These are phyloP conservation scores for Capitella teleta DNA, from an alignment of 1,140 invertebrate genomes.

Conservation along the genomic window DNA sequence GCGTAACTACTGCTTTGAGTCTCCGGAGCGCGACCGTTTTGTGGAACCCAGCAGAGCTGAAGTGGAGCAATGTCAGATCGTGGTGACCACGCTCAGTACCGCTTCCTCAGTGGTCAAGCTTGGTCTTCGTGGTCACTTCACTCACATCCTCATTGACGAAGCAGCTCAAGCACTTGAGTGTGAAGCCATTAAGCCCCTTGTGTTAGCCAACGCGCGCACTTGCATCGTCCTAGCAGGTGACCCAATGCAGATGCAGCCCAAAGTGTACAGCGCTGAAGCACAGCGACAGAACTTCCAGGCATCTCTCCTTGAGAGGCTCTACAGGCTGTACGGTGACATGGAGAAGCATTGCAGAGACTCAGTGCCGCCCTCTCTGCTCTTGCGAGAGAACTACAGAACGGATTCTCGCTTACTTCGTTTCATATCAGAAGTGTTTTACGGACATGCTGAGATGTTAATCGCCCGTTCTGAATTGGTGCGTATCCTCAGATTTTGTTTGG, in stretches of 20 bases:
- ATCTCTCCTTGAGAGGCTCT: slow-evolving; percentile 30
- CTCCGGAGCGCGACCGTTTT: slow-evolving; percentile 44
- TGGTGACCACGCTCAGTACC: slow-evolving; percentile 71
- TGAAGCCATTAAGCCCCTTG: slow-evolving; percentile 70
- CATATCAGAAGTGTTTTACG: slow-evolving; percentile 71
- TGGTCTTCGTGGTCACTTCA: slow-evolving; percentile 52
- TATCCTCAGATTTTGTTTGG: no score
- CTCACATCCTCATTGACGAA: slow-evolving; percentile 79
- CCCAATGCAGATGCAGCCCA: slow-evolving; percentile 66
- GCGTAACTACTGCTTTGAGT: slow-evolving; percentile 64
- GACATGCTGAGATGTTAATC: slow-evolving; percentile 45
- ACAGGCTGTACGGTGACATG: slow-evolving; percentile 24
- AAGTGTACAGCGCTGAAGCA: slow-evolving; percentile 28
- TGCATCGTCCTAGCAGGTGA: slow-evolving; percentile 74
- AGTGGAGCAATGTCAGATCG: slow-evolving; percentile 58
- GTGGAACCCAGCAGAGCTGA: slow-evolving; percentile 60
- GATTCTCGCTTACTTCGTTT: slow-evolving; percentile 70
- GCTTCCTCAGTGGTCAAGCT: slow-evolving; percentile 58
- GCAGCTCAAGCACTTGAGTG: slow-evolving; percentile 80
- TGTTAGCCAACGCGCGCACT: slow-evolving; percentile 59
- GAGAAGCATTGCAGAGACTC: slow-evolving; percentile 1
- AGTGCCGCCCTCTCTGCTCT: neutral
- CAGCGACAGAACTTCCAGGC: slow-evolving; percentile 24
- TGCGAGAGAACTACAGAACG: slow-evolving; percentile 76
- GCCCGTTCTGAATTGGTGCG: slow-evolving; percentile 57